phyloP scores from a whole-genome alignment of 2,888 invertebrate genomes.

The Myopa tessellatipennis region DNA sequence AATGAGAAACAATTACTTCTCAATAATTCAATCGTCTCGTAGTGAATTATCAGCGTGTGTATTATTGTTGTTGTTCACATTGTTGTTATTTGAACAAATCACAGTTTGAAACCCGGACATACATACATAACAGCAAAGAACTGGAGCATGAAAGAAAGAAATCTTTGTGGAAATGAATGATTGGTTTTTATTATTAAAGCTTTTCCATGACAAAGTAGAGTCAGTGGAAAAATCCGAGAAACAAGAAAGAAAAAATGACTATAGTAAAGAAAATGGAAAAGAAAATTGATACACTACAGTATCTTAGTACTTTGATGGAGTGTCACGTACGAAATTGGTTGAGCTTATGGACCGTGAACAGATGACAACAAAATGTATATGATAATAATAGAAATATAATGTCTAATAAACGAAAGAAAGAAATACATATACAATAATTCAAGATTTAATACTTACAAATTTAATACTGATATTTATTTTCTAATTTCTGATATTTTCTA shows the following conservation, averaged over 20 bases:
- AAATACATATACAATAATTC: too few relatives aligned
- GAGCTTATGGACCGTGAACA: too few relatives aligned
- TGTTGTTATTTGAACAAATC: too few relatives aligned
- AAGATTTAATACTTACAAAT: too few relatives aligned
- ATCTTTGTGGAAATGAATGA: slow-evolving; percentile 3
- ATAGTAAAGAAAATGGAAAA: neutral
- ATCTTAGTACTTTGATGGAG: too few relatives aligned
- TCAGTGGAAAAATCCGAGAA: neutral
- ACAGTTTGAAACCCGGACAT: neutral
- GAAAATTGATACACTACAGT: neutral
- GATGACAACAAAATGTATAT: too few relatives aligned
- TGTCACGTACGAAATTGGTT: too few relatives aligned
- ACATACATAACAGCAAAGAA: neutral
- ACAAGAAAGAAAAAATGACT: neutral
- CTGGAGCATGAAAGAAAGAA: slow-evolving; percentile 19
- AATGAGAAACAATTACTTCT: slow-evolving; percentile 8
- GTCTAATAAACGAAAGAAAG: too few relatives aligned
- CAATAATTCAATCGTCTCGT: neutral
- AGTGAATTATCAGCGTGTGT: slow-evolving; percentile 4
- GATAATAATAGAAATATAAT: too few relatives aligned
- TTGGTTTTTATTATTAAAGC: slow-evolving; percentile 12
- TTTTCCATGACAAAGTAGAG: neutral
- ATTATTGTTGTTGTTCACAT: neutral
- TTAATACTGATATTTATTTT: too few relatives aligned
- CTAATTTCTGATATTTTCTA: too few relatives aligned